A percentile compares a stretch with the other conserved stretches of the same genome.
phyloP scores from a whole-genome alignment of 2,113 vertebrate genomes.

The Vidua chalybeata region DNA sequence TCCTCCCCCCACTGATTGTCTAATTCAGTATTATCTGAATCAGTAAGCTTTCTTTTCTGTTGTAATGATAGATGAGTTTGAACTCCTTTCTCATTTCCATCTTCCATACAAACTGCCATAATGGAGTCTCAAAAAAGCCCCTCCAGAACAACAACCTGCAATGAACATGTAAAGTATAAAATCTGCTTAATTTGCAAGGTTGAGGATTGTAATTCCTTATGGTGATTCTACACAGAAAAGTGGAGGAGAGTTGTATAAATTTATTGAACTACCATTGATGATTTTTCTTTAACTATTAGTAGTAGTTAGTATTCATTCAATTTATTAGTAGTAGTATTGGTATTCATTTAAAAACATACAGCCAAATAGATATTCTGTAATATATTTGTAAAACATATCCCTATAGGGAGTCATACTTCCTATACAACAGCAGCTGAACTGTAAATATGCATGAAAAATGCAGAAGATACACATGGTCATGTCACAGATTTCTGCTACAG shows the following conservation, averaged over 20 bases:
- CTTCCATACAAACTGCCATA: background rate
- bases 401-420: background rate
- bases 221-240: background rate
- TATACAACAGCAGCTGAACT: background rate
- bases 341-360: background rate
- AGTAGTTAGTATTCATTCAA: no score
- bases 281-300: background rate
- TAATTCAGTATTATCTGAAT: background rate
- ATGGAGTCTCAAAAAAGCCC: background rate
- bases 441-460: background rate
- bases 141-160: background rate
- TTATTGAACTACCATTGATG: background rate
- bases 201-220: background rate
- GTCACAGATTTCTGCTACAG: background rate
- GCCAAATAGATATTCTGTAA: background rate
- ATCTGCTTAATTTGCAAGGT: background rate
- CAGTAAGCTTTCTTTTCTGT: background rate
- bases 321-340: no score
- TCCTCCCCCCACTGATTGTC: background rate
- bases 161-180: background rate
- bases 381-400: background rate
- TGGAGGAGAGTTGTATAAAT: background rate
- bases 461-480: background rate
- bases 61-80: background rate
- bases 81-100: background rate